A percentile compares a stretch with the other conserved stretches of the same genome.
phyloP scores from a whole-genome alignment of 23 tunicate species.

The Ciona savignyi region DNA sequence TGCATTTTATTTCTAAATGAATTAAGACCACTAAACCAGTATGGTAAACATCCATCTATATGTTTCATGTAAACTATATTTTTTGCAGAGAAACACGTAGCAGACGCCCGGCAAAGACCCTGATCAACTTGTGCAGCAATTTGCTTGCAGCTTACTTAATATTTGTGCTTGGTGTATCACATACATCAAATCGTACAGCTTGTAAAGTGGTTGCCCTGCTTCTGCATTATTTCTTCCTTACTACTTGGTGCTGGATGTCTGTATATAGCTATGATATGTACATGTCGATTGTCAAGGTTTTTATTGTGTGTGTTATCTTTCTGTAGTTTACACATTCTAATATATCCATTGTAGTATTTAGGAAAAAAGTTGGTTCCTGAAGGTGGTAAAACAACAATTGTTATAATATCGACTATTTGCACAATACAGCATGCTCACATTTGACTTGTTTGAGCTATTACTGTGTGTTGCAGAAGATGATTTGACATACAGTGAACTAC shows the following conservation, averaged over 20 bases:
- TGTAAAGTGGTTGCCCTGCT: conserved; percentile 36
- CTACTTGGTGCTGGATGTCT: conserved; percentile 79
- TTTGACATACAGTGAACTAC: too few relatives aligned
- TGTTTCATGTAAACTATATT: not conserved
- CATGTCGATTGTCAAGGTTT: conserved; percentile 60
- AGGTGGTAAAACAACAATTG: not conserved
- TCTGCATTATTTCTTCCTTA: conserved; percentile 49
- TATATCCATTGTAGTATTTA: too few relatives aligned
- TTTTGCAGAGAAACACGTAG: conserved; percentile 31
- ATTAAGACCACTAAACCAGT: too few relatives aligned
- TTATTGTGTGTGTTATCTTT: too few relatives aligned
- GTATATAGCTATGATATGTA: conserved; percentile 80
- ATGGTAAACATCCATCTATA: too few relatives aligned
- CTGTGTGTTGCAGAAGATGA: too few relatives aligned
- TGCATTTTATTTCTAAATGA: too few relatives aligned
- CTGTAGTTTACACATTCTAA: too few relatives aligned
- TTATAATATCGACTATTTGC: too few relatives aligned
- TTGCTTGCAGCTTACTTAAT: conserved; percentile 34
- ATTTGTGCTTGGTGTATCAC: conserved; percentile 39
- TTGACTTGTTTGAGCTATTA: too few relatives aligned
- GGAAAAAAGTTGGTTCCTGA: not conserved
- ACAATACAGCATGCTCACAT: not conserved
- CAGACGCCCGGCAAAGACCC: conserved; percentile 41
- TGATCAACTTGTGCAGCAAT: conserved; percentile 43
- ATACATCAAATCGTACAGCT: not conserved